Evolutionary conservation across 2,797 vertebrate genomes (phyloP), one percentile per base, ranked within the genome.

Genomic region (Paedocypris micromegethes): DNA sequence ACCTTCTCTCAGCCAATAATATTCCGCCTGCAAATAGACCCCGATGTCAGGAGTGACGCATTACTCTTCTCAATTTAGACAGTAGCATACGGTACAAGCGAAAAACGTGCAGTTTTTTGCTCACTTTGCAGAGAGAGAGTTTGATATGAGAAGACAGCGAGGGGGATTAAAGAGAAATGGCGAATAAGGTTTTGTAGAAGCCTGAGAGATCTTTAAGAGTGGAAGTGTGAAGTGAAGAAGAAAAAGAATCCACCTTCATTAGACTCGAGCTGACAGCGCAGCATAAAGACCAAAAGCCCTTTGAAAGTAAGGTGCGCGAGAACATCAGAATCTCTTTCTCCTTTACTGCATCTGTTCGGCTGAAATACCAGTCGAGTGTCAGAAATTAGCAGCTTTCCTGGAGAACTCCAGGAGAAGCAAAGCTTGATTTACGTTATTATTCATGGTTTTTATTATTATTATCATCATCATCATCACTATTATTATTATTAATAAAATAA

Each of bases 21-120:
- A 55, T 72, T 39, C 3, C 38, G 8, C 52, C 40, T 42, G 44
- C 54, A 64, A 54, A 58, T 58, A 67, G 60, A 70, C 62, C 51
- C 56, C 47, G 52, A 64, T 66, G 64, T 73, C 57, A 38, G 55
- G 47, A 70, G 66, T 65, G 63, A 58, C 58, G 59, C 68, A 74
- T 63, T 49, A 49, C 46, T 42, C 9, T 50, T 56, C 49, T 58
- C 9, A 37, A 41, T 75, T 41, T 53, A 64, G 45, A 68, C 37
- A 55, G 44, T 45, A 58, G 50, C 61, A 62, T 66, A 39, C 66
- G 58, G 51, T 73, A 59, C 5, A 9, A 48, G 44, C n/a, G 23
- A 40, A 42, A 66, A 67, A 23, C 23, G 23, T 23, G 23, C 23
- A 1, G 38, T 62, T 40, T 65, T 51, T 62, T 63, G 62, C 9